Conservation (phyloP, 1,140 invertebrate genomes). For the Penaeus indicus region DNA sequence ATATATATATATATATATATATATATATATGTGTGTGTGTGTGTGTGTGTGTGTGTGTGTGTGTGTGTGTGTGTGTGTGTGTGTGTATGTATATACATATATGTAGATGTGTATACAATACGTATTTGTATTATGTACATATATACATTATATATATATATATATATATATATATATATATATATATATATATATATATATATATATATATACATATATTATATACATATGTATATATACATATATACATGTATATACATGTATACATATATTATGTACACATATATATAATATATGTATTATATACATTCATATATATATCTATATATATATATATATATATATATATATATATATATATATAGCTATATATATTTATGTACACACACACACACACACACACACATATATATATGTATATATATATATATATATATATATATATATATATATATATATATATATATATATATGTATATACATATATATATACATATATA, state of each 20-base stretch:
- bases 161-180: slow-evolving; percentile 33
- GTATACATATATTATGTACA: no score
- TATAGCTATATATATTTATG: slow-evolving; percentile 40
- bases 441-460: slow-evolving; percentile 2
- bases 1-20: no score
- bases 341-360: slow-evolving; percentile 36
- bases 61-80: neutral
- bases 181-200: slow-evolving; percentile 13
- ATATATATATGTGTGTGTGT: no score
- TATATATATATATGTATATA: slow-evolving; percentile 9
- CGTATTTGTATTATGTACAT: slow-evolving; percentile 6
- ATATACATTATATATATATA: slow-evolving; percentile 28
- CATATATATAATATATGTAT: no score
- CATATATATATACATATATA: slow-evolving; percentile 20
- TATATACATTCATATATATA: neutral
- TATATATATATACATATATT: no score
- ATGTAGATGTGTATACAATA: no score
- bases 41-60: no score
- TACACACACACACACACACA: slow-evolving; percentile 36
- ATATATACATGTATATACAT: no score
- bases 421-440: slow-evolving; percentile 35
- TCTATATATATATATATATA: neutral
- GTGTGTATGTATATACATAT: neutral
- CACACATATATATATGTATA: slow-evolving; percentile 45
- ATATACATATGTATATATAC: no score